Percentiles rank a stretch among this genome's conserved stretches.
These are phyloP conservation scores for Spongilla lacustris DNA, from an alignment of 37 sponge, comb jelly and placozoan species.

Conservation along the genomic window DNA sequence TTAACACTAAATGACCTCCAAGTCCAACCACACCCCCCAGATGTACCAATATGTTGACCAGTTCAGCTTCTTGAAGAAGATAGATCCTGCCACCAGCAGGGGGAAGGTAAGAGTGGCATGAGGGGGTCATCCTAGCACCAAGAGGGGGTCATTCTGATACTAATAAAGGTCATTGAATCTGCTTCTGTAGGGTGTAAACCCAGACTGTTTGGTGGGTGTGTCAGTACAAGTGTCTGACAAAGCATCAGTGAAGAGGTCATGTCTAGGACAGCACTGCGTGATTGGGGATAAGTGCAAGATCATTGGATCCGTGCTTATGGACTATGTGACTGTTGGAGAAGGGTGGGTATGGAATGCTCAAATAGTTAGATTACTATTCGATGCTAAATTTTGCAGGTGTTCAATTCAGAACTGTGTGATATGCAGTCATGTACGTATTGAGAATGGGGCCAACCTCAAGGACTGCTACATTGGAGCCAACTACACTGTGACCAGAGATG, in stretches of 20 bases:
- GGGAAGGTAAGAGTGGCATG: neutral
- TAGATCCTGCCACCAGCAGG: neutral
- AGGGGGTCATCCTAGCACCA: no score
- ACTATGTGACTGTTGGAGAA: slow-evolving; percentile 85
- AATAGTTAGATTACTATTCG: neutral
- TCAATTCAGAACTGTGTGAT: slow-evolving; percentile 70
- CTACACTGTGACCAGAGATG: slow-evolving; percentile 63
- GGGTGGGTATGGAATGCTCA: slow-evolving; percentile 16
- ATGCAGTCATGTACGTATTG: slow-evolving; percentile 69
- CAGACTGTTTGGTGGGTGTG: slow-evolving; percentile 67
- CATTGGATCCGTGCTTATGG: slow-evolving; percentile 83
- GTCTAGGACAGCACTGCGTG: slow-evolving; percentile 61
- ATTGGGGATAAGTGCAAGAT: slow-evolving; percentile 80
- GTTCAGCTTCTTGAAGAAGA: no score
- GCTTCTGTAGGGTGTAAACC: slow-evolving; percentile 57
- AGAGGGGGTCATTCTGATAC: no score
- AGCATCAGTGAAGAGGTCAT: slow-evolving; percentile 74
- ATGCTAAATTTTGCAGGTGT: slow-evolving; percentile 43
- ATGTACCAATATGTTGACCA: no score
- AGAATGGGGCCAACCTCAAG: slow-evolving; percentile 65
- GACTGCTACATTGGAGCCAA: slow-evolving; percentile 76
- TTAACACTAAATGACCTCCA: no score
- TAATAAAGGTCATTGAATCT: neutral
- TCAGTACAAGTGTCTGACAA: slow-evolving; percentile 55
- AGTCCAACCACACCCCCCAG: no score